Evolutionary conservation across 2,797 vertebrate genomes (phyloP).

Genomic region (Lemur catta): DNA sequence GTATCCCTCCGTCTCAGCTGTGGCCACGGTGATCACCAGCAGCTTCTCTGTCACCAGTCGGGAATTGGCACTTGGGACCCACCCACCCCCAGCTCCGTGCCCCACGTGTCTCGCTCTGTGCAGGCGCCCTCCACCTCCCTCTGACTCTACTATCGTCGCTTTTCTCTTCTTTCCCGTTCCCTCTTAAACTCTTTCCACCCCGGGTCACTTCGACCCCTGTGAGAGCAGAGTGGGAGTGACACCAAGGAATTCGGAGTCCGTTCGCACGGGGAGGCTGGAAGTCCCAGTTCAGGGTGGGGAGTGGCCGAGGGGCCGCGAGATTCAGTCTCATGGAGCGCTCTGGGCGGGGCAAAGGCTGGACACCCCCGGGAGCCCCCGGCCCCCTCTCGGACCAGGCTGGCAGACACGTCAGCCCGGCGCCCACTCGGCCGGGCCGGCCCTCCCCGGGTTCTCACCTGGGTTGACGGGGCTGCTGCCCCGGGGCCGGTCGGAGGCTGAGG

Average conservation of each 20-base stretch:
- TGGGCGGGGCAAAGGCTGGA: background rate
- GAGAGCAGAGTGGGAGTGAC: background rate
- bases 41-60: slow-evolving; percentile 84
- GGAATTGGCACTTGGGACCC: background rate
- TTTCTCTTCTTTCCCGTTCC: no score
- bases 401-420: background rate
- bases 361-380: background rate
- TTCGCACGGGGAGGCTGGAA: background rate
- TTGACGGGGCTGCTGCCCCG: slow-evolving; percentile 47
- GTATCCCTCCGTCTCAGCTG: slow-evolving; percentile 90
- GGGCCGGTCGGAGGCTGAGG: slow-evolving; percentile 49
- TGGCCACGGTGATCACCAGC: slow-evolving; percentile 91
- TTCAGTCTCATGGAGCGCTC: background rate
- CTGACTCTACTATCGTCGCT: background rate
- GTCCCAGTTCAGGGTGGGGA: background rate
- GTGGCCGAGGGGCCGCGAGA: background rate
- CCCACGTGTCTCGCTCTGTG: background rate
- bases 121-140: background rate
- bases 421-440: background rate
- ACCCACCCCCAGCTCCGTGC: background rate
- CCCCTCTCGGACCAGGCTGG: background rate
- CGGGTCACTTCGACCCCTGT: background rate
- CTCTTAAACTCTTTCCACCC: background rate
- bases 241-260: background rate
- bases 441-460: slow-evolving; percentile 65